Evolutionary conservation across 2,888 invertebrate genomes (phyloP), one percentile per base, ranked within the genome.

Genomic region (Serrognathus titanus): DNA sequence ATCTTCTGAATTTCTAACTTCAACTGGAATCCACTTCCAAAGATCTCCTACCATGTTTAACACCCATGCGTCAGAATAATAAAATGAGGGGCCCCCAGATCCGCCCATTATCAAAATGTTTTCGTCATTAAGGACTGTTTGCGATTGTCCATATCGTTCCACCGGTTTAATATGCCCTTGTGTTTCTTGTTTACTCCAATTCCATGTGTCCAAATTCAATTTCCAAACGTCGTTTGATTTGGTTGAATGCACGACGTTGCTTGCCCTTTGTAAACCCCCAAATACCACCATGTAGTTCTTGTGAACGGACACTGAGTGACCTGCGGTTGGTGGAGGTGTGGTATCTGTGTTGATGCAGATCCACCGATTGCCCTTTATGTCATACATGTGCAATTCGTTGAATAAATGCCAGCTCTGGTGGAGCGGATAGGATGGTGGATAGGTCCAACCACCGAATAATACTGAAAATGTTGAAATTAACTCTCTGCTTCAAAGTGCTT

Each of bases 391-490:
- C 52, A 97, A 82, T 78, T 97, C 95, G 76, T 93, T 93, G 75
- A 94, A 97, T 75, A 96, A 84, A 65, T 90, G 87, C 81, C 92
- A 90, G 66, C 87, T 89, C 76, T 92, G 92, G 74, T 90, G 89
- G 48, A 90, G 83, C 49, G 94, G 93, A 75, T 92, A 86, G 55
- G 91, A 80, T 62, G 94, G 90, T 20, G 95, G 94, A 78, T 94
- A 93, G 9, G 95, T 90, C 94, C 95, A 97, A 5, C 97, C 97
- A 43, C 97, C 97, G 80, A 95, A 97, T 51, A 98, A 63, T 38
- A 78, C 76, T 75, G 57, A 55, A 70, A 69, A 24, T 41, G 48
- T 10, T 48, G 16, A 10, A 20, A 40, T 20, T 38, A 46, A 40
- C 24, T 31, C 6, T 1, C 6, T 31, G 45, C 40, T 16, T 10